phyloP scores from a whole-genome alignment of 1,140 invertebrate species.

The Thaumatotibia leucotreta region DNA sequence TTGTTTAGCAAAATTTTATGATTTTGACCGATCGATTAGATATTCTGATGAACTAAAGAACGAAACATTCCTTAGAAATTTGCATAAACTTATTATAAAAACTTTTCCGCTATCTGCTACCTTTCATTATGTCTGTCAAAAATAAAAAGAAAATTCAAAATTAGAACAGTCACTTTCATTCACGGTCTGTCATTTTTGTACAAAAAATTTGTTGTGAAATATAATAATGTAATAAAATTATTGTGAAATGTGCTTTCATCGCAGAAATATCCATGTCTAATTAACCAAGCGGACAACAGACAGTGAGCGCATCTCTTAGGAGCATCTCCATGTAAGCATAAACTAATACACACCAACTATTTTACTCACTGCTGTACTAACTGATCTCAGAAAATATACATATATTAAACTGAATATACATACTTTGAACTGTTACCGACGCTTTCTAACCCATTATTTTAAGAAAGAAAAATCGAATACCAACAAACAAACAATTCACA shows the following conservation, averaged over 20 bases:
- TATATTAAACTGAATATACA: background rate
- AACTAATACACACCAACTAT: background rate
- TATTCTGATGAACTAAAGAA: too few relatives aligned
- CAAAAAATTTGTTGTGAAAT: background rate
- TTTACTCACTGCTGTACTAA: background rate
- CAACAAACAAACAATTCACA: too few relatives aligned
- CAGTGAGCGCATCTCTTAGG: background rate
- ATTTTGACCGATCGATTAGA: too few relatives aligned
- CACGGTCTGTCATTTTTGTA: background rate
- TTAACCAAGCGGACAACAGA: background rate
- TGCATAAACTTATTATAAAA: too few relatives aligned
- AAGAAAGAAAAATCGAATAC: too few relatives aligned
- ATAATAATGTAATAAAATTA: constrained; percentile 59
- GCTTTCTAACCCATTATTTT: too few relatives aligned
- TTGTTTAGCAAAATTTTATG: too few relatives aligned
- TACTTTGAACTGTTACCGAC: too few relatives aligned
- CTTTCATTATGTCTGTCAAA: background rate
- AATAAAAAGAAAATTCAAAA: constrained; percentile 40
- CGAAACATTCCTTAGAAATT: too few relatives aligned
- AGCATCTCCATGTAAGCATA: background rate
- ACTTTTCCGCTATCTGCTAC: background rate
- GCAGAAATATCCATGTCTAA: constrained; percentile 54
- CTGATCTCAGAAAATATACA: background rate
- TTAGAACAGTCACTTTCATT: constrained; percentile 26
- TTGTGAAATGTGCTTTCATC: constrained; percentile 56